Base-by-base conservation (phyloP, 2,113 vertebrate genomes). In the Elachura formosa region DNA sequence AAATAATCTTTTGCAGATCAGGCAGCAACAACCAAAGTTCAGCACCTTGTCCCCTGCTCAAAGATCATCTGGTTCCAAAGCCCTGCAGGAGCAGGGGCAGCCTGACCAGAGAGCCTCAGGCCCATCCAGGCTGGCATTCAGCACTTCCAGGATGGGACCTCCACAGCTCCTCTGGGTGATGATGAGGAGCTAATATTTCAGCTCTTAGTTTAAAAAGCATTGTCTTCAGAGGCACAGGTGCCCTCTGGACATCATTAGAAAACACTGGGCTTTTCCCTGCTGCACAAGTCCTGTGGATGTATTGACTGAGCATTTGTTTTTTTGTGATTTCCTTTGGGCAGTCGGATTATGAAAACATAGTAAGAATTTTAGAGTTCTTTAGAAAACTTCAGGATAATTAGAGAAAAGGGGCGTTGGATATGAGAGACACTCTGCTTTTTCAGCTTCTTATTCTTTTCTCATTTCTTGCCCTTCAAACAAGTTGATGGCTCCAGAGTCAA, bases 41-140 rank as follows among this genome's bases (percentile, higher is more conserved):
- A 23, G 1, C 14, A 46, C 29, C 23, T 31, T 18, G 6, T 38
- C 14, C 31, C 54, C 25, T 55, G 40, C 40, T 54, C 3, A 16
- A 46, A 19, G 5, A 20, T 7, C 8, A 15, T 5, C 14, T 1
- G 2, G 5, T 13, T 29, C n/a, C 64, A 52, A 23, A 6, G 6
- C 21, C 22, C 31, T 34, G 71, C 61, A 5, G 6, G 33, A 51
- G 29, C 24, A 58, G 36, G 71, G 45, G 12, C 31, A 38, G 14
- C 46, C 46, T 45, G 28, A 28, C 8, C 73, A 52, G 54, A 63
- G 0, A 16, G 34, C 38, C 24, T 34, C 41, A 14, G 34, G 15
- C 8, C 29, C 19, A 14, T 9, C 73, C 62, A 61, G 23, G 38
- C 54, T 61, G 54, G 38, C 23, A n/a, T 54, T 17, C 17, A 10